These are phyloP conservation scores for Biston betularia DNA, from an alignment of 2,888 invertebrate genomes.

Conservation along the genomic window DNA sequence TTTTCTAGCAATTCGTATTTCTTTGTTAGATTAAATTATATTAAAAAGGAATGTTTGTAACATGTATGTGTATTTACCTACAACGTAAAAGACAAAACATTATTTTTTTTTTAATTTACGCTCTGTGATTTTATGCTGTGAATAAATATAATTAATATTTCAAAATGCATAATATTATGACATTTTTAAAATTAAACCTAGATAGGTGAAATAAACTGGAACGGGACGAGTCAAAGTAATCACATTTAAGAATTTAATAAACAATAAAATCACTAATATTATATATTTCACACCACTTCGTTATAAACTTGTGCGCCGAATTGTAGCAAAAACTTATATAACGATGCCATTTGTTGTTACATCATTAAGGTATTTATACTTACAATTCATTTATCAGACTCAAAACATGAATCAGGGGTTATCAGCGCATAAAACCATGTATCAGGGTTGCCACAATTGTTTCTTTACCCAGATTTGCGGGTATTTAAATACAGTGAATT, in stretches of 20 bases:
- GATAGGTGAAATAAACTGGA: too few species aligned
- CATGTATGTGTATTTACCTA: too few species aligned
- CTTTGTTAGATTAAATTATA: too few species aligned
- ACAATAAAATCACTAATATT: neutral
- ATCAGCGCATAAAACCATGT: slow-evolving; percentile 44
- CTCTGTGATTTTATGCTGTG: too few species aligned
- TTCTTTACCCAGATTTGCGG: neutral
- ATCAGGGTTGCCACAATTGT: slow-evolving; percentile 33
- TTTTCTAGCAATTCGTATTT: too few species aligned
- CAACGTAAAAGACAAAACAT: too few species aligned
- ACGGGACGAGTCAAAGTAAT: too few species aligned
- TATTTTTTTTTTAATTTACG: too few species aligned
- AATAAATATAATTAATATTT: too few species aligned
- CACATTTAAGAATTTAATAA: neutral
- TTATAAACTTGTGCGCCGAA: neutral
- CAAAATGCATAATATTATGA: too few species aligned
- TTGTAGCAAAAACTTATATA: slow-evolving; percentile 11
- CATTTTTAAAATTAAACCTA: too few species aligned
- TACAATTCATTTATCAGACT: slow-evolving; percentile 36
- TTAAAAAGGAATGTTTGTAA: too few species aligned
- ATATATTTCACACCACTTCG: neutral
- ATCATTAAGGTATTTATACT: slow-evolving; percentile 34
- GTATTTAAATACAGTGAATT: neutral
- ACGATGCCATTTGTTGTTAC: slow-evolving; percentile 22
- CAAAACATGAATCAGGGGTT: slow-evolving; percentile 44